Conservation (phyloP, 1,140 invertebrate species). For the Anoplolepis gracilipes region DNA sequence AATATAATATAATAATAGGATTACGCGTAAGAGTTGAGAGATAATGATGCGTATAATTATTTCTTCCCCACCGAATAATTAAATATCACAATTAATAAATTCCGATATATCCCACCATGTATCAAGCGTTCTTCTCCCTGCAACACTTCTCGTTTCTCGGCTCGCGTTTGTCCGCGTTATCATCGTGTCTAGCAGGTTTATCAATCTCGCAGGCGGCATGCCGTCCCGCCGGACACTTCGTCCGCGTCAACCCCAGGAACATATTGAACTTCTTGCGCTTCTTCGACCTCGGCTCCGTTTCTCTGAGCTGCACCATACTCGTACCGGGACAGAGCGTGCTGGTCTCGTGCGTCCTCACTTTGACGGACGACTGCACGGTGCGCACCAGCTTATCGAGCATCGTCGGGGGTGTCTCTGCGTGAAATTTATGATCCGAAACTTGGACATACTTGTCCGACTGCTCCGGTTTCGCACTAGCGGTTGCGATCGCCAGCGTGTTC, state of each 20-base stretch:
- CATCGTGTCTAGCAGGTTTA: background rate
- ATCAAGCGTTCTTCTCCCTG: conserved; percentile 26
- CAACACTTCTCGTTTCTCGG: conserved; percentile 16
- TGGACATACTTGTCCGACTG: conserved; percentile 54
- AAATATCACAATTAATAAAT: background rate
- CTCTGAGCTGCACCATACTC: background rate
- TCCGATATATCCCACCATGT: background rate
- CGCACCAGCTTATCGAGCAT: conserved; percentile 54
- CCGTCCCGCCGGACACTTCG: conserved; percentile 40
- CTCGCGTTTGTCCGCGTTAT: conserved; percentile 43
- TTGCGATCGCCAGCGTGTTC: conserved; percentile 61
- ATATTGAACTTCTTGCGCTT: conserved; percentile 41
- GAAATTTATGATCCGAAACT: conserved; percentile 10
- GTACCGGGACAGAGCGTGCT: background rate
- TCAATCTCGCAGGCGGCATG: conserved; percentile 52
- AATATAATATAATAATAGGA: background rate
- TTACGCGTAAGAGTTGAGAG: background rate
- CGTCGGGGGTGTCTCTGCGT: background rate
- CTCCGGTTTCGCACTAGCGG: conserved; percentile 5
- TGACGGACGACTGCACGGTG: conserved; percentile 62
- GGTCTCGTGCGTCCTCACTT: conserved; percentile 59
- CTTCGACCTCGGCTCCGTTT: background rate
- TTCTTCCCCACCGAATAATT: background rate
- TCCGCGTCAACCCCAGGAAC: conserved; percentile 31
- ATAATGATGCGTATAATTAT: conserved; percentile 24